A percentile compares a stretch with the other conserved stretches of the same genome.
Evolutionary conservation across 2,797 vertebrate species (phyloP).

Genomic region (Petrocephalus sullivani): DNA sequence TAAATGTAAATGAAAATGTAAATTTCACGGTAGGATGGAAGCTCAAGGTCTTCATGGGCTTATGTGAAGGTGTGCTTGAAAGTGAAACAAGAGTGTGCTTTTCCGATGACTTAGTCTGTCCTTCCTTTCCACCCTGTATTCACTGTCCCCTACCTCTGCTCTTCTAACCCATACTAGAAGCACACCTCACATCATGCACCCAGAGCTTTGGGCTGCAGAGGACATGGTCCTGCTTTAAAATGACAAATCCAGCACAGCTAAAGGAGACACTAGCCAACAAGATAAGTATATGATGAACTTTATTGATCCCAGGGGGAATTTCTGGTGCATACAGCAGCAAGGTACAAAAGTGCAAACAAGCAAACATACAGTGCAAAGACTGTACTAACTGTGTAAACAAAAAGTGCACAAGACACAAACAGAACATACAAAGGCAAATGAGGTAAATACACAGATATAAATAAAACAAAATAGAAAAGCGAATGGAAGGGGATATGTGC

Average conservation of each 20-base stretch:
- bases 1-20: no score
- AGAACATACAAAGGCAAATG: background rate
- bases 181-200: background rate
- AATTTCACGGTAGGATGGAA: background rate
- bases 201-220: background rate
- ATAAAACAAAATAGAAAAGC: background rate
- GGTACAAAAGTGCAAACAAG: background rate
- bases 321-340: background rate
- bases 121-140: background rate
- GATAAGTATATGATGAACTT: background rate
- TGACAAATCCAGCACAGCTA: background rate
- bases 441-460: background rate
- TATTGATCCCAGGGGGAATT: background rate
- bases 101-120: background rate
- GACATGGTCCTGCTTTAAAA: background rate
- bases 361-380: background rate
- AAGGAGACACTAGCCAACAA: background rate
- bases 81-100: background rate
- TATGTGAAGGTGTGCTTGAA: background rate
- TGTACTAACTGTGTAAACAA: background rate
- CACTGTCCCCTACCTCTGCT: background rate
- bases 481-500: background rate
- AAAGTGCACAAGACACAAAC: background rate
- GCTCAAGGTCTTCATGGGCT: background rate
- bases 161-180: background rate